Evolutionary conservation across 2,888 invertebrate species (phyloP).

Genomic region (Hofmannophila pseudospretella): DNA sequence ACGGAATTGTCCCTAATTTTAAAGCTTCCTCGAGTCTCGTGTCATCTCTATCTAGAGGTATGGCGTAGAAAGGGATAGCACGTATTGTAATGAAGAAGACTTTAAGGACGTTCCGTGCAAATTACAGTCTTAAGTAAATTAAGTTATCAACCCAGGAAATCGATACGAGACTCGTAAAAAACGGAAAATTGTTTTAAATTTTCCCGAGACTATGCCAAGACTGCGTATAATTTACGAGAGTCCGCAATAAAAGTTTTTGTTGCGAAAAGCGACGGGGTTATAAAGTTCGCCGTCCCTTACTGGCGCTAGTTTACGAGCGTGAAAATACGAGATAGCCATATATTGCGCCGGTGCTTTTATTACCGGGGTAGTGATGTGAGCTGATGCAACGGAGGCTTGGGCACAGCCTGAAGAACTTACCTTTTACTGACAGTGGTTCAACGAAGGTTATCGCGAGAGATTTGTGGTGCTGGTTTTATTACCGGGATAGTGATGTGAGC

Average conservation of each 20-base stretch:
- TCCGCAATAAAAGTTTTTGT: conserved; percentile 72
- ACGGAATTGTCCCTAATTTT: too few relatives aligned
- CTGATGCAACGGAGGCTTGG: conserved; percentile 22
- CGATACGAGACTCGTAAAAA: conserved; percentile 19
- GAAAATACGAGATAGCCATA: conserved; percentile 64
- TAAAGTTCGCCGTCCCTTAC: conserved; percentile 58
- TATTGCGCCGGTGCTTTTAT: conserved; percentile 65
- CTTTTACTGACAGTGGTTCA: too few relatives aligned
- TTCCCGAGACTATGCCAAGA: conserved; percentile 43
- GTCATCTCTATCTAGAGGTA: too few relatives aligned
- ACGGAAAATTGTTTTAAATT: conserved; percentile 34
- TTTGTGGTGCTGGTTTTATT: too few relatives aligned
- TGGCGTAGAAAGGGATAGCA: too few relatives aligned
- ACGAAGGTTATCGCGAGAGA: too few relatives aligned
- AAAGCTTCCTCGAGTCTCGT: too few relatives aligned
- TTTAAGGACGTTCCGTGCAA: too few relatives aligned
- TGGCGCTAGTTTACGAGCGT: conserved; percentile 55
- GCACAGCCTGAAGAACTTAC: conserved; percentile 9
- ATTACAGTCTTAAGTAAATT: too few relatives aligned
- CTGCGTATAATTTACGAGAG: conserved; percentile 70
- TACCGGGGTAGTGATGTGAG: conserved; percentile 42
- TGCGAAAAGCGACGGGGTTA: conserved; percentile 59
- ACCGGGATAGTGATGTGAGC: too few relatives aligned
- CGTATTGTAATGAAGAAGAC: too few relatives aligned
- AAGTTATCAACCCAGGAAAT: neutral